Base-by-base conservation (phyloP, 2,888 invertebrate genomes). In the Thera britannica region DNA sequence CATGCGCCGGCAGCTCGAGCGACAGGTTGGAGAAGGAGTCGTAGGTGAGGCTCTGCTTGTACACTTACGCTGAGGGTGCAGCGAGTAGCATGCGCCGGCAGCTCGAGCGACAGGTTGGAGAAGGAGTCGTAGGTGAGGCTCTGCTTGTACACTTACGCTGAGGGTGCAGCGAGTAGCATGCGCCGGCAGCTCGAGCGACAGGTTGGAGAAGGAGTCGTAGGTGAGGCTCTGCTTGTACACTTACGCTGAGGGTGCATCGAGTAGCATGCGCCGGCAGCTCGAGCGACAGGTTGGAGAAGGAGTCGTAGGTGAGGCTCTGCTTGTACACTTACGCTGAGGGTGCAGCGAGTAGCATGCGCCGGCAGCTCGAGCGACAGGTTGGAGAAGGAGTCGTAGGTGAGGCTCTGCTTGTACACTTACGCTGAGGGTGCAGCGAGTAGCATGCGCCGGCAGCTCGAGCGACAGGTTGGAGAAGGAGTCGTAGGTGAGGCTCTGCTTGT, bases 81-180 rank as follows among this genome's bases (percentile, higher is more conserved):
- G n/a, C 95, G 88, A 74, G 92, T 94, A 8, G 95, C 92, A 68
- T 94, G 94, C 3, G 93, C 86, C 0, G 97, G 97, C 79, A 97
- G 92, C 69, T 98, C 97, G 61, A 98, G 92, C 23, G 97, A 97
- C 58, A 98, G 94, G 89, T 97, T 97, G 79, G 97, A 97, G 89
- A 98, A 98, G 11, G 97, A 96, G 86, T 98, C 98, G 87, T 97
- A 98, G 0, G 97, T 98, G 70, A 96, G 95, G 62, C 97, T 98
- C 80, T 95, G 95, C 80, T 96, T 95, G 67, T n/a, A n/a, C n/a
- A n/a, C n/a, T n/a, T 12, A 84, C 83, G 72, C 94, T 90, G 12
- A 97, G 88, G 9, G 94, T 89, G 83, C 97, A 97, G n/a, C 95
- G 88, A 74, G 92, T 94, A 8, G 95, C 92, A 68, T 94, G 94